These are phyloP conservation scores for Anarhynchus alexandrinus DNA, from an alignment of 2,113 vertebrate species.

Conservation along the genomic window DNA sequence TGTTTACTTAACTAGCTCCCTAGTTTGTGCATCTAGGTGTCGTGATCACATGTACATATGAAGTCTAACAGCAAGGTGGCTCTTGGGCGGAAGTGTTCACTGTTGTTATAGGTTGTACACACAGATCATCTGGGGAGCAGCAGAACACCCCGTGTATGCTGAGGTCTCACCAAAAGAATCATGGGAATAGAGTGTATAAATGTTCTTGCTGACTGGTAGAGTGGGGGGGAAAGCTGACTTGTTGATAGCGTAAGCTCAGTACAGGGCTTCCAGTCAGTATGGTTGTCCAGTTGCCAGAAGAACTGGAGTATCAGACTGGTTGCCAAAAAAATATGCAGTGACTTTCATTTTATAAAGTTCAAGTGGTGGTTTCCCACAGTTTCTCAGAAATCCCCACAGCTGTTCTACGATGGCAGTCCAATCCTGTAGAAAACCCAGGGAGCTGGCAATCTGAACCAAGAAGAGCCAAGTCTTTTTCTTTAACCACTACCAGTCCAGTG, in stretches of 20 bases:
- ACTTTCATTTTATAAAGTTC: neutral
- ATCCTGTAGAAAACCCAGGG: constrained; percentile 21
- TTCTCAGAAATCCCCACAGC: constrained; percentile 50
- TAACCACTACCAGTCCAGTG: constrained; percentile 58
- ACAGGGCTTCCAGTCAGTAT: neutral
- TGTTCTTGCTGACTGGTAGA: neutral
- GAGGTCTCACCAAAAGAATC: neutral
- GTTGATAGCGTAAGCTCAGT: neutral
- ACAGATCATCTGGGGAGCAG: neutral
- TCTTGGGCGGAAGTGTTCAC: neutral
- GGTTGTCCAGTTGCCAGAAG: neutral
- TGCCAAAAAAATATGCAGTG: neutral
- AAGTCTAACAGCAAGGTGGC: neutral
- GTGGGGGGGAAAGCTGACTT: neutral
- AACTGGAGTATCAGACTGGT: neutral
- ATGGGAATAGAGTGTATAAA: neutral
- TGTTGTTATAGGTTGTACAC: neutral
- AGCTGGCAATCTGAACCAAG: neutral
- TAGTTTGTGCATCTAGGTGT: neutral
- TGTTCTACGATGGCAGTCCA: constrained; percentile 10
- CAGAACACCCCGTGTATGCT: neutral
- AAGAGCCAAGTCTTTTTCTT: neutral
- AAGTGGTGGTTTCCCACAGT: constrained; percentile 36
- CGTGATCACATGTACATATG: neutral
- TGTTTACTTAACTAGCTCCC: neutral